These are phyloP conservation scores for Heliconius ethilla DNA, from an alignment of 2,888 invertebrate species.

Conservation along the genomic window DNA sequence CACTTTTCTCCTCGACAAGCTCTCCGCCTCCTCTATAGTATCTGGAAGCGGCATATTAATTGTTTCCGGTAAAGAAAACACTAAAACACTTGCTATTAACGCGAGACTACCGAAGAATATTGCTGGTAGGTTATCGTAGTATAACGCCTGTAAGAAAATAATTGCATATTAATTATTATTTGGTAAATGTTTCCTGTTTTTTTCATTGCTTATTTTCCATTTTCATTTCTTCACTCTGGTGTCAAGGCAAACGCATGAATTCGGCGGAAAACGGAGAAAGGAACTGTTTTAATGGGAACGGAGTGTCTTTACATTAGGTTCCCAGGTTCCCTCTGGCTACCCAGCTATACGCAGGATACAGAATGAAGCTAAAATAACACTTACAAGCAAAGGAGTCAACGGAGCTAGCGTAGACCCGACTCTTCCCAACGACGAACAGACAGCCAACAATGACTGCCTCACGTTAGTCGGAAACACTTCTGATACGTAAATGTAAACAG, in stretches of 20 bases:
- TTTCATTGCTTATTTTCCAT: rapidly evolving
- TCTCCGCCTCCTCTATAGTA: conserved; percentile 83
- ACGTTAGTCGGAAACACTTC: conserved; percentile 86
- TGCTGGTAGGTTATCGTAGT: conserved; percentile 79
- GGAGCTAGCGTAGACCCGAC: conserved; percentile 86
- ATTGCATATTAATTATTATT: background rate
- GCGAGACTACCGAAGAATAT: conserved; percentile 83
- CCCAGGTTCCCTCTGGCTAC: too few species aligned
- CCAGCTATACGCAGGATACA: too few species aligned
- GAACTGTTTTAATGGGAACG: too few species aligned
- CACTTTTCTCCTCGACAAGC: conserved; percentile 55
- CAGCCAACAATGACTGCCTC: conserved; percentile 83
- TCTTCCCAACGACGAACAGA: conserved; percentile 85
- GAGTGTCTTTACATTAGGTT: too few species aligned
- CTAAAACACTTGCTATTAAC: conserved; percentile 77
- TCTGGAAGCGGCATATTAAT: conserved; percentile 82
- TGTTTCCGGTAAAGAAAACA: conserved; percentile 84
- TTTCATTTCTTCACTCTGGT: background rate
- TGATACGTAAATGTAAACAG: conserved; percentile 85
- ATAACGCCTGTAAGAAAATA: conserved; percentile 59
- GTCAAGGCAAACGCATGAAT: background rate
- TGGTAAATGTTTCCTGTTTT: background rate
- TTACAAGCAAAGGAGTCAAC: conserved; percentile 84
- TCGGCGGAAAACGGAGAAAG: too few species aligned
- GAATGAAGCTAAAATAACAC: conserved; percentile 42